Evolutionary conservation across 2,888 invertebrate genomes (phyloP), one percentile per base, ranked within the genome.

Genomic region (Tachystola acroxantha): DNA sequence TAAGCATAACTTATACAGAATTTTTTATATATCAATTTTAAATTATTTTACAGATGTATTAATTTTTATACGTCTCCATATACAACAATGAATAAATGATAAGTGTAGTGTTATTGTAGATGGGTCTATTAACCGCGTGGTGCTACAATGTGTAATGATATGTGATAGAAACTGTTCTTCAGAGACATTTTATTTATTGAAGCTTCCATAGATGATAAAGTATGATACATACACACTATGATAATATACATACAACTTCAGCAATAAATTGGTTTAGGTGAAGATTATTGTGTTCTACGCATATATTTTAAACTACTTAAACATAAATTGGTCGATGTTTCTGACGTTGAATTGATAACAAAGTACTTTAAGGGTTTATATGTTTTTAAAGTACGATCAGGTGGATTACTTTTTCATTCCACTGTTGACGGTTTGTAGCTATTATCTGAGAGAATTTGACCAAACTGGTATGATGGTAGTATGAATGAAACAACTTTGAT

Each of bases 1-100:
- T 75, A 82, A 81, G 78, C 72, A 75, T 76, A 72, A 81, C 64
- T 69, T 84, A 76, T 85, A 85, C 76, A 81, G 64, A 82, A 81
- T 79, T 65, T 84, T 84, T 84, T 84, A 84, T 84, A 84, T 78
- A 81, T 69, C 75, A 65, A 76, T 66, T 69, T 78, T 80, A 81
- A 82, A 81, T 86, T 75, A 84, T 84, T 84, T 82, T 81, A 81
- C 85, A 84, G 82, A 85, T 81, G 78, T 81, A 84, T 79, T 82
- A 70, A 77, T 80, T 84, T 86, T 84, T 86, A 80, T 86, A 85
- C 80, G 76, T 76, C 81, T 73, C 80, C 78, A 78, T 85, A 79
- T 84, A 85, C 84, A 85, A 80, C 67, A 73, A 64, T 74, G 76
- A 78, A 78, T 35, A 35, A 16, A 29, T 22, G 35, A 33, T 82